Percentiles rank a stretch among this genome's conserved stretches.
These are phyloP conservation scores for Iguana delicatissima DNA, from an alignment of 2,797 vertebrate species.

Conservation along the genomic window DNA sequence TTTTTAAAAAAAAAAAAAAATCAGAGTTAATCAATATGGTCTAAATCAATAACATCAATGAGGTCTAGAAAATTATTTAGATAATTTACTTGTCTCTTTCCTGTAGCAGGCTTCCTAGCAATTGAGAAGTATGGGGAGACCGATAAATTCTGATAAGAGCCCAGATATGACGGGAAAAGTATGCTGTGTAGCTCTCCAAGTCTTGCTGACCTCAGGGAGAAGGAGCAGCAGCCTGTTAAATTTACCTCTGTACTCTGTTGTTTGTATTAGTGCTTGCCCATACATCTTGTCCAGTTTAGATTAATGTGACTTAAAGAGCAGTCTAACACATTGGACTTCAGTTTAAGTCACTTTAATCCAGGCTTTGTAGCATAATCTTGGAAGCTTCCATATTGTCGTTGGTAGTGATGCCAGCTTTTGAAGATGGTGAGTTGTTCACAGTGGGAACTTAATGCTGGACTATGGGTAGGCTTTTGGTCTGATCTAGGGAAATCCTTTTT, in stretches of 20 bases:
- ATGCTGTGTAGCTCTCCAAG: background rate
- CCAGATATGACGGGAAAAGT: background rate
- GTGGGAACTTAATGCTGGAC: no score
- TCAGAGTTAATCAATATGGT: no score
- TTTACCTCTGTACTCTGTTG: background rate
- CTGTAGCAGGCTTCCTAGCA: background rate
- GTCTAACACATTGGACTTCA: background rate
- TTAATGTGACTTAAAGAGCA: background rate
- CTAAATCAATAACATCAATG: no score
- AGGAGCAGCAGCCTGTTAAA: background rate
- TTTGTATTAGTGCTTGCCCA: background rate
- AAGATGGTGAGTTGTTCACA: no score
- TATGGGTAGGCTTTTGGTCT: no score
- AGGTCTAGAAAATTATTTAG: background rate
- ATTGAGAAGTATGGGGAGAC: background rate
- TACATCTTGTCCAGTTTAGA: background rate
- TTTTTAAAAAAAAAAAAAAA: background rate
- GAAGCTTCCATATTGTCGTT: no score
- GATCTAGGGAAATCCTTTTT: no score
- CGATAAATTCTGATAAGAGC: background rate
- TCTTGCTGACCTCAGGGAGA: background rate
- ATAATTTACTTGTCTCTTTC: background rate
- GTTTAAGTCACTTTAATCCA: no score
- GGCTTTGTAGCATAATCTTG: no score
- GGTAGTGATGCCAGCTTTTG: no score